Percentiles rank a stretch among this genome's conserved stretches.
Evolutionary conservation across 2,797 vertebrate genomes (phyloP).

Genomic region (Pseudopleuronectes americanus): DNA sequence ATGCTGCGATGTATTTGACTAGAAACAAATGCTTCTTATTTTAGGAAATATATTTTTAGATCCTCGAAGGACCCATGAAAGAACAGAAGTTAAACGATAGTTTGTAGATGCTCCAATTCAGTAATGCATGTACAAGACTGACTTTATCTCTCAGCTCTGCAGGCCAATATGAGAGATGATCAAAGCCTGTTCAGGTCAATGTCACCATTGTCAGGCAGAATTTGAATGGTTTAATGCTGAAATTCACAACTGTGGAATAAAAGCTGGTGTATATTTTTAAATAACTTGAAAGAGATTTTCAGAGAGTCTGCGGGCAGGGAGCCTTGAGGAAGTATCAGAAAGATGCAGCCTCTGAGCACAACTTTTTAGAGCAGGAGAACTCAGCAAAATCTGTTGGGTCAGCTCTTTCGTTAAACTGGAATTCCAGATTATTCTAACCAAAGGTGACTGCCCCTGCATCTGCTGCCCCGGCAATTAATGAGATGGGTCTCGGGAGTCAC

Average conservation of each 20-base stretch:
- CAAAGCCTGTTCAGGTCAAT: not conserved
- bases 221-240: not conserved
- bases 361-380: slow-evolving; percentile 38
- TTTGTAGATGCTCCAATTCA: slow-evolving; percentile 17
- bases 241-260: not conserved
- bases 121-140: slow-evolving; percentile 3
- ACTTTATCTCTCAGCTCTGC: slow-evolving; percentile 5
- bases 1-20: slow-evolving; percentile 18
- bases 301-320: not conserved
- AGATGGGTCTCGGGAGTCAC: slow-evolving; percentile 78
- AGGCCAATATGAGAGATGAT: not conserved
- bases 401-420: slow-evolving; percentile 65
- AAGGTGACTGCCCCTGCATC: slow-evolving; percentile 81
- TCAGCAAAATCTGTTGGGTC: slow-evolving; percentile 56
- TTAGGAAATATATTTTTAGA: slow-evolving; percentile 27
- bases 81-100: not conserved
- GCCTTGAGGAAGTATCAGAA: slow-evolving; percentile 5
- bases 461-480: slow-evolving; percentile 81
- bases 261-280: not conserved
- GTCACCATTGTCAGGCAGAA: not conserved
- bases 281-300: not conserved
- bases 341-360: slow-evolving; percentile 15
- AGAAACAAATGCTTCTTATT: not conserved
- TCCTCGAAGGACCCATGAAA: not conserved
- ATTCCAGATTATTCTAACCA: slow-evolving; percentile 80